Evolutionary conservation across 2,797 vertebrate species (phyloP).

Genomic region (Chaenodraco wilsoni): DNA sequence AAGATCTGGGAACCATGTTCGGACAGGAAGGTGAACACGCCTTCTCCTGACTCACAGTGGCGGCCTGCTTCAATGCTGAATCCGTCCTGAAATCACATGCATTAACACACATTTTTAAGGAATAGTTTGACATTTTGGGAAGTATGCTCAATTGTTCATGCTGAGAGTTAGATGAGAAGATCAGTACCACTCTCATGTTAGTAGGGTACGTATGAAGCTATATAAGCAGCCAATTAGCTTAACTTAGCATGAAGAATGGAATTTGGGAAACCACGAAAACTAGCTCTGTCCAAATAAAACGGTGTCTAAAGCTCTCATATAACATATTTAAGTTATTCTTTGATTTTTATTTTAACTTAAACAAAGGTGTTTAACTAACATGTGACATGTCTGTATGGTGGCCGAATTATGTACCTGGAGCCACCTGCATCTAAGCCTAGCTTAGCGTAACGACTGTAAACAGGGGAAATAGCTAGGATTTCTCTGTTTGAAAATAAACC

Average conservation of each 20-base stretch:
- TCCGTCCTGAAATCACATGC: slow-evolving; percentile 76
- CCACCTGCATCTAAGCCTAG: not conserved
- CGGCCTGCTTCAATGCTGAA: slow-evolving; percentile 91
- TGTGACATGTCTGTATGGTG: too few species aligned
- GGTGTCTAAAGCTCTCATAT: too few species aligned
- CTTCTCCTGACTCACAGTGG: slow-evolving; percentile 89
- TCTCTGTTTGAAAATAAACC: too few species aligned
- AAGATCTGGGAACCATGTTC: slow-evolving; percentile 79
- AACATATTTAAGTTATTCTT: not conserved
- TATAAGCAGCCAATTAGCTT: too few species aligned
- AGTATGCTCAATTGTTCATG: not conserved
- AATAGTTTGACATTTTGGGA: not conserved
- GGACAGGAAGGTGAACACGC: slow-evolving; percentile 88
- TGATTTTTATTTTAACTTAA: too few species aligned
- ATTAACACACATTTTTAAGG: slow-evolving; percentile 3
- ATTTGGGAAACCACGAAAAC: not conserved
- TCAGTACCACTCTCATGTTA: not conserved
- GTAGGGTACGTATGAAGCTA: not conserved
- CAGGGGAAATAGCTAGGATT: too few species aligned
- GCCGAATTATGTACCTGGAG: not conserved
- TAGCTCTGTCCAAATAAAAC: not conserved
- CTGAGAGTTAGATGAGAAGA: not conserved
- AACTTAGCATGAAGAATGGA: too few species aligned
- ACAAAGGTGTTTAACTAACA: too few species aligned
- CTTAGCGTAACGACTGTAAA: not conserved